Evolutionary conservation across 2,888 invertebrate species (phyloP).

Genomic region (Catocala nupta): DNA sequence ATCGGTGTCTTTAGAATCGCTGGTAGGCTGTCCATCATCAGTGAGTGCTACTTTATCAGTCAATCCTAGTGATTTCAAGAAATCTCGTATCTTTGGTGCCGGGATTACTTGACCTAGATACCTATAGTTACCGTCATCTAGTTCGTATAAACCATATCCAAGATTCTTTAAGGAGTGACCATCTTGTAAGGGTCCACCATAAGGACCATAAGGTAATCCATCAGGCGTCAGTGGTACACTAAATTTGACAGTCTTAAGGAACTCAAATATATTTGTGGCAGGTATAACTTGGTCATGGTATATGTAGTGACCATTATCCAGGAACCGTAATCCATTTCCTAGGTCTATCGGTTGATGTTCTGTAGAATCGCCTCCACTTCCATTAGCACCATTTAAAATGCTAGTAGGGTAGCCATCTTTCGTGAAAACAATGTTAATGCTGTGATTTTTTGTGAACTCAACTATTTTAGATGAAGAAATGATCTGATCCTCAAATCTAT

Average conservation of each 20-base stretch:
- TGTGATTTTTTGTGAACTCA: neutral
- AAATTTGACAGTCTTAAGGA: constrained; percentile 1
- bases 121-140: constrained; percentile 9
- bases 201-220: neutral
- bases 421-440: neutral
- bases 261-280: neutral
- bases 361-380: neutral
- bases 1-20: neutral
- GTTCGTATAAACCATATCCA: neutral
- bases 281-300: constrained; percentile 4
- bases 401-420: constrained; percentile 1
- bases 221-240: neutral
- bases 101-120: constrained; percentile 4
- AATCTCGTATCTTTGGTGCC: neutral
- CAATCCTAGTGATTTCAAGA: constrained; percentile 1
- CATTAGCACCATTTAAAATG: neutral
- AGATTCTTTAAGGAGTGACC: neutral
- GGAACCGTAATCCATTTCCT: constrained; percentile 1
- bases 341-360: constrained; percentile 8
- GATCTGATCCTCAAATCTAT: neutral
- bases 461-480: neutral
- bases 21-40: neutral
- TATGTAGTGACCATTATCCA: constrained; percentile 4
- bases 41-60: neutral
- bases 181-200: neutral